Evolutionary conservation across 2,113 vertebrate species (phyloP), one percentile per base, ranked within the genome.

Genomic region (Phalacrocorax carbo): DNA sequence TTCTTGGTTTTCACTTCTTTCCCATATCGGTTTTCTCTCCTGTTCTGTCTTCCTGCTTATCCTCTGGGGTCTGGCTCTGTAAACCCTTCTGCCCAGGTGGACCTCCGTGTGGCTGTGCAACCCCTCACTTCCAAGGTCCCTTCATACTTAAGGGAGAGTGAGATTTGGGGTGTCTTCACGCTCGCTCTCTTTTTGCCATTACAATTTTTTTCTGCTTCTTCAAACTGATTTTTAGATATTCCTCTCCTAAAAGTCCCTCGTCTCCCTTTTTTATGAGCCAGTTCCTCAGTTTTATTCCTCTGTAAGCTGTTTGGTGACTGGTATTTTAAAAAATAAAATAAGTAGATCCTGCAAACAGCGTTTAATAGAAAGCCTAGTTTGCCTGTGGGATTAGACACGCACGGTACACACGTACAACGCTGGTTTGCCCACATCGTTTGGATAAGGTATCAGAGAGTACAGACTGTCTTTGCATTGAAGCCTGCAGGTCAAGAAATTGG

Each of bases 1-100:
- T 92, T 90, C 96, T 97, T 95, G 51, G 58, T 90, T 97, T 97
- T 97, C 96, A 96, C 49, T 93, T 96, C 91, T 97, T 95, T 94
- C 83, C 94, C 95, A 27, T 93, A 96, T 96, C 91, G 0, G 2
- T 89, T 97, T 95, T 88, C 97, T 73, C 89, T 80, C 52, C 86
- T 88, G 8, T 58, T 92, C 78, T 90, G 11, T 48, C 75, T 86
- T 95, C 73, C 78, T 82, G 81, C 57, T 69, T 81, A 75, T 88
- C 72, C 69, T 87, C n/a, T 61, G 75, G 51, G 84, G 70, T 62
- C 79, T 73, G 88, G 11, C 77, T 78, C 68, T 58, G 19, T 44
- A 68, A 79, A 84, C 15, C 40, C 52, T 54, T 87, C 81, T 90
- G 87, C 66, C 73, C 62, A 90, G 82, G 78, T 88, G 78, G 86